A percentile compares a stretch with the other conserved stretches of the same genome.
Conservation (phyloP, 1,140 invertebrate species). For the Drosophila arawakana region DNA sequence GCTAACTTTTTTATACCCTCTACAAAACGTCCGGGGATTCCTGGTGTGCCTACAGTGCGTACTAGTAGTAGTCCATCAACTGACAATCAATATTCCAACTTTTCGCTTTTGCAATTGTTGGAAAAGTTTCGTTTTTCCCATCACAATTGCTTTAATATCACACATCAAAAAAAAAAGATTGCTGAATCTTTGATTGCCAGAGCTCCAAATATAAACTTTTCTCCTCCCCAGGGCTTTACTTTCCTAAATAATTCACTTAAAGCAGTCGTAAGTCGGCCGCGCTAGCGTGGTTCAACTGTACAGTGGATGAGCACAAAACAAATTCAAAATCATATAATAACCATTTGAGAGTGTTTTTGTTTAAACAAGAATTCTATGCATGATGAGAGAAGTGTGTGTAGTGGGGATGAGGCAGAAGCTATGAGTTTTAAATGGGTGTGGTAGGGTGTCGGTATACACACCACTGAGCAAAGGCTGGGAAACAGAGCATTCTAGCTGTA, state of each 20-base stretch:
- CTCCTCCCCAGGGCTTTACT: not conserved
- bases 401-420: conserved; percentile 34
- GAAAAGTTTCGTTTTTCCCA: conserved; percentile 18
- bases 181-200: conserved; percentile 30
- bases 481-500: conserved; percentile 17
- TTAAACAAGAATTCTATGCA: conserved; percentile 45
- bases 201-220: conserved; percentile 4
- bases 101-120: conserved; percentile 15
- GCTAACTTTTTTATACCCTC: conserved; percentile 30
- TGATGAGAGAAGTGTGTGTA: conserved; percentile 11
- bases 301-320: conserved; percentile 38
- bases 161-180: conserved; percentile 54
- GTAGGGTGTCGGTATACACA: conserved; percentile 40
- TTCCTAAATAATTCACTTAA: conserved; percentile 44
- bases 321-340: conserved; percentile 25
- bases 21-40: conserved; percentile 10
- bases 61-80: not conserved
- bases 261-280: conserved; percentile 56
- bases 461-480: conserved; percentile 60
- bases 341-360: conserved; percentile 55
- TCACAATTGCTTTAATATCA: conserved; percentile 60
- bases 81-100: conserved; percentile 30
- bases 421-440: conserved; percentile 49
- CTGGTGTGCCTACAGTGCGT: not conserved
- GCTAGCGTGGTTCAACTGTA: conserved; percentile 54